These are phyloP conservation scores for Calephelis perditalis DNA, from an alignment of 2,888 invertebrate species.

Conservation along the genomic window DNA sequence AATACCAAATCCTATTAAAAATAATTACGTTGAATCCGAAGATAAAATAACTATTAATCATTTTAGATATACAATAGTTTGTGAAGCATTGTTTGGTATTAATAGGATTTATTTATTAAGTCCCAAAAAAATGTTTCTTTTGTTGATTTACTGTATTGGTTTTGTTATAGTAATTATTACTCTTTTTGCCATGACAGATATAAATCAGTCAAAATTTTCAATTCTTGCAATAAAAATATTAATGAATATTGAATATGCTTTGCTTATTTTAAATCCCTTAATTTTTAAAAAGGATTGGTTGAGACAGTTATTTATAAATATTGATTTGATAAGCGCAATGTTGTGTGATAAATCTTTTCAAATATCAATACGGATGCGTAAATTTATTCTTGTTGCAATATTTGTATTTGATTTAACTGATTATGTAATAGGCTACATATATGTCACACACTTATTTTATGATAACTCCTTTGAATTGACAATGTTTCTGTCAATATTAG, in stretches of 20 bases:
- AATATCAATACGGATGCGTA: not conserved
- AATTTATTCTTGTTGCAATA: slow-evolving; percentile 8
- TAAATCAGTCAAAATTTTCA: not conserved
- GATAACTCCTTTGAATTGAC: slow-evolving; percentile 1
- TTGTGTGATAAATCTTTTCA: not conserved
- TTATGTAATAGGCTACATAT: slow-evolving; percentile 5
- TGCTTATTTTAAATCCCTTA: slow-evolving; percentile 2
- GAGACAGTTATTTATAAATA: slow-evolving; percentile 4
- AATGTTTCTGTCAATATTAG: slow-evolving; percentile 9
- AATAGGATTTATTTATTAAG: slow-evolving; percentile 18
- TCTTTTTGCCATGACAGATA: not conserved
- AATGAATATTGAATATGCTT: slow-evolving; percentile 1
- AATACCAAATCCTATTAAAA: not conserved
- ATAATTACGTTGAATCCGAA: slow-evolving; percentile 6
- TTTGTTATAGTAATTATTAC: not conserved
- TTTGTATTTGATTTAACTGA: slow-evolving; percentile 13
- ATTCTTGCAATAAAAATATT: not conserved
- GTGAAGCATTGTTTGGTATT: slow-evolving; percentile 15
- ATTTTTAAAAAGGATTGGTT: not conserved
- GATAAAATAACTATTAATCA: slow-evolving; percentile 1
- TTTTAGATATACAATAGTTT: slow-evolving; percentile 17
- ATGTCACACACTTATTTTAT: slow-evolving; percentile 2
- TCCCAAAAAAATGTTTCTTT: slow-evolving; percentile 5
- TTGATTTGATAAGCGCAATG: not conserved
- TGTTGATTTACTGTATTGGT: slow-evolving; percentile 1